These are phyloP conservation scores for Cephus pygmeus DNA, from an alignment of 2,888 invertebrate species.

Conservation along the genomic window DNA sequence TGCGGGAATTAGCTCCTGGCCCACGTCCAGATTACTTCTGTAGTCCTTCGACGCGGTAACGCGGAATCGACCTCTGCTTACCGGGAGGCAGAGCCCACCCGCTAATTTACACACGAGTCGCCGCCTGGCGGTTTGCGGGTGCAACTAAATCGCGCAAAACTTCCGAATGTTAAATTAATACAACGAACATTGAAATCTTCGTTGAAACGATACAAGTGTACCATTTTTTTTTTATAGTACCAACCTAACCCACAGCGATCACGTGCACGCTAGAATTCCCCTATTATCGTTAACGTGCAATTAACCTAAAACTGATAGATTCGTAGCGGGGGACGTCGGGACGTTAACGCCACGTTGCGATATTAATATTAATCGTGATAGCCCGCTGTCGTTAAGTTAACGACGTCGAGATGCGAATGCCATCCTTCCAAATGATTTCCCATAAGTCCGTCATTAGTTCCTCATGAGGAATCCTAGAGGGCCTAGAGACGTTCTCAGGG, in stretches of 20 bases:
- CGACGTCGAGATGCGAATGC: neutral
- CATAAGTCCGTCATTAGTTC: neutral
- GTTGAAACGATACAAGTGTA: too few relatives aligned
- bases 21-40: conserved; percentile 56
- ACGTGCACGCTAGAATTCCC: too few relatives aligned
- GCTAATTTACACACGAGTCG: conserved; percentile 1
- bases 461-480: too few relatives aligned
- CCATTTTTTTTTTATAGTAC: too few relatives aligned
- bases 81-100: neutral
- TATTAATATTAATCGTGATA: conserved; percentile 4
- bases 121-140: too few relatives aligned
- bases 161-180: too few relatives aligned
- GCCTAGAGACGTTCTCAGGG: too few relatives aligned
- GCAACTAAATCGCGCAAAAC: too few relatives aligned
- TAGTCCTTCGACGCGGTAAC: conserved; percentile 22
- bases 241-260: too few relatives aligned
- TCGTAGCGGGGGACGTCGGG: neutral
- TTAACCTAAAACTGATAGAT: too few relatives aligned
- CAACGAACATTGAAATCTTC: too few relatives aligned
- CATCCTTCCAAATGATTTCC: conserved; percentile 1
- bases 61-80: neutral
- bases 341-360: neutral
- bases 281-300: too few relatives aligned
- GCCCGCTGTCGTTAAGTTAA: neutral
- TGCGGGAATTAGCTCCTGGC: conserved; percentile 57